Evolutionary conservation across 2,113 vertebrate species (phyloP).

Genomic region (Aphelocoma coerulescens): DNA sequence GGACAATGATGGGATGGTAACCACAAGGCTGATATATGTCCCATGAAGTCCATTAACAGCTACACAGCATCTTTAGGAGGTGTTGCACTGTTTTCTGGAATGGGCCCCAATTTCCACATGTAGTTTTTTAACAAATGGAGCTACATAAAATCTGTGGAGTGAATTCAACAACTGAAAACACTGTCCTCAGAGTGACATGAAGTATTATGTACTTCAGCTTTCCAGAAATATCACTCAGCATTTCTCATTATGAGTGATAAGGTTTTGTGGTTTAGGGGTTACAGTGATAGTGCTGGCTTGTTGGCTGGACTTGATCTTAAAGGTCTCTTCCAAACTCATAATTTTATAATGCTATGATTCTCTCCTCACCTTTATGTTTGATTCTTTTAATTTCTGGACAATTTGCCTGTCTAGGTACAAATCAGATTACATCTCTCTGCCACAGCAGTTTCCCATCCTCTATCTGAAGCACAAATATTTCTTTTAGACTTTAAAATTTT

Average conservation of each 20-base stretch:
- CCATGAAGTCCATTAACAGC: background rate
- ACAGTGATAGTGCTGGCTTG: background rate
- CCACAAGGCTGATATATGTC: background rate
- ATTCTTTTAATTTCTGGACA: background rate
- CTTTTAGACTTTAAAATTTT: background rate
- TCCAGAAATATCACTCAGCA: background rate
- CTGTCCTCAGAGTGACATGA: background rate
- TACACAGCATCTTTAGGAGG: background rate
- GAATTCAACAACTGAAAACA: background rate
- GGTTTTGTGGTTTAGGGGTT: background rate
- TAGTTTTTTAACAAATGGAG: background rate
- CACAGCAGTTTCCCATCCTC: background rate
- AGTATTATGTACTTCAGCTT: background rate
- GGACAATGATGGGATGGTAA: background rate
- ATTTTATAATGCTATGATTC: background rate
- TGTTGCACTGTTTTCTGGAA: background rate
- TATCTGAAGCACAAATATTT: background rate
- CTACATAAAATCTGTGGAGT: background rate
- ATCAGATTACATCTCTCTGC: background rate
- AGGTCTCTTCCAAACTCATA: background rate
- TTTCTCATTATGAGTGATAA: background rate
- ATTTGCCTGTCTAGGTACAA: background rate
- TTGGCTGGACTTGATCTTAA: background rate
- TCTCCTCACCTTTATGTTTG: background rate
- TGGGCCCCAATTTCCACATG: fast-evolving